These are phyloP conservation scores for Lepeophtheirus salmonis DNA, from an alignment of 1,140 invertebrate genomes.

Conservation along the genomic window DNA sequence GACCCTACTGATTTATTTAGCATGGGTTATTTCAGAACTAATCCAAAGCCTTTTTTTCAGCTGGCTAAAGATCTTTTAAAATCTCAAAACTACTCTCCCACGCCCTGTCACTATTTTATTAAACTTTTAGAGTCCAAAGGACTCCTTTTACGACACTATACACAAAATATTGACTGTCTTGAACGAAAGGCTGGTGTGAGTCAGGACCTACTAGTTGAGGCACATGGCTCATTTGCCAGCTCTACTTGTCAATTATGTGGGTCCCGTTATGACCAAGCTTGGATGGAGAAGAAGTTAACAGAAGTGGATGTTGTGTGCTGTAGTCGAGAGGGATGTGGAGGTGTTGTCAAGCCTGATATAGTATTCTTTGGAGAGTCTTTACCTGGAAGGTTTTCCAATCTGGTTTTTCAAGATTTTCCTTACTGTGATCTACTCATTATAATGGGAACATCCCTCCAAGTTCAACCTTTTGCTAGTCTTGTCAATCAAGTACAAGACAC, in stretches of 20 bases:
- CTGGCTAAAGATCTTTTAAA: conserved; percentile 70
- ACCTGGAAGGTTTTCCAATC: conserved; percentile 48
- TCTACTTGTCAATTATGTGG: conserved; percentile 64
- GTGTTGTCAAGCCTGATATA: conserved; percentile 77
- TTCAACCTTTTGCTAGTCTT: conserved; percentile 85
- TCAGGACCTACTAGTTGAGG: conserved; percentile 67
- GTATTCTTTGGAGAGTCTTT: conserved; percentile 82
- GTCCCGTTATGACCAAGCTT: conserved; percentile 51
- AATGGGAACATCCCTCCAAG: conserved; percentile 80
- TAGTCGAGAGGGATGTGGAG: conserved; percentile 46
- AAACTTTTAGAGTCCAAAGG: conserved; percentile 55
- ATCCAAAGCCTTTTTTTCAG: conserved; percentile 67
- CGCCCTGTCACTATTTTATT: conserved; percentile 63
- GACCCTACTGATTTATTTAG: conserved; percentile 92
- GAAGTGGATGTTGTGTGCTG: neutral
- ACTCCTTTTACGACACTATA: conserved; percentile 58
- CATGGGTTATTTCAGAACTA: conserved; percentile 53
- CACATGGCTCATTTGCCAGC: conserved; percentile 76
- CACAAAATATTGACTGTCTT: conserved; percentile 82
- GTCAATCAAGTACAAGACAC: conserved; percentile 47
- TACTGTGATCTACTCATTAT: conserved; percentile 80
- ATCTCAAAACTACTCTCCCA: conserved; percentile 53
- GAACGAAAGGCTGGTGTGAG: conserved; percentile 69
- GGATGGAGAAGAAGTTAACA: conserved; percentile 44
- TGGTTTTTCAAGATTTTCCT: conserved; percentile 49